Evolutionary conservation across 2,888 invertebrate species (phyloP).

Genomic region (Endomychus coccineus): DNA sequence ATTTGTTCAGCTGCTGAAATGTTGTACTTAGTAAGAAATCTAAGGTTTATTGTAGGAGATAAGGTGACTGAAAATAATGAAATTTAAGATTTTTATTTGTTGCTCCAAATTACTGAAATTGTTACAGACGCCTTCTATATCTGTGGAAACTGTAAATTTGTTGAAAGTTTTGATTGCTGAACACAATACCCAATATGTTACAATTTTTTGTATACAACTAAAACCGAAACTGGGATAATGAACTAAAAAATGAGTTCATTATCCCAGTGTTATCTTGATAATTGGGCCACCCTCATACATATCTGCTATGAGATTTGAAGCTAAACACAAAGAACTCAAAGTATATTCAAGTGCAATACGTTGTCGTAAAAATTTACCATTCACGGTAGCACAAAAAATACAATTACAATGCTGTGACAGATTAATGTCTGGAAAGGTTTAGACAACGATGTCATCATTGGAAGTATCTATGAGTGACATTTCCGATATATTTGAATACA

Average conservation of each 20-base stretch:
- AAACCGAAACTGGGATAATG: too few species aligned
- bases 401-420: too few species aligned
- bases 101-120: too few species aligned
- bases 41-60: constrained; percentile 23
- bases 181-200: constrained; percentile 14
- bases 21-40: constrained; percentile 23
- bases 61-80: constrained; percentile 10
- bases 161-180: constrained; percentile 9
- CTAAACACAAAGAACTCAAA: background rate
- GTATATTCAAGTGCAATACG: too few species aligned
- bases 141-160: constrained; percentile 12
- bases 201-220: constrained; percentile 8
- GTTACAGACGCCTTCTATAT: too few species aligned
- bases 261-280: background rate
- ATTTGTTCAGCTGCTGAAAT: constrained; percentile 27
- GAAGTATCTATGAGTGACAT: too few species aligned
- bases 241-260: too few species aligned
- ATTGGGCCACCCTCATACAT: background rate
- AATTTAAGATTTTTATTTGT: constrained; percentile 5
- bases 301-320: background rate
- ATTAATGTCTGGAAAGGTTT: too few species aligned
- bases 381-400: too few species aligned
- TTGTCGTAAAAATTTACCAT: too few species aligned
- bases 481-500: too few species aligned
- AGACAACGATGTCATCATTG: too few species aligned